Conservation (phyloP, 2,888 invertebrate species). For the Agriopis marginaria region DNA sequence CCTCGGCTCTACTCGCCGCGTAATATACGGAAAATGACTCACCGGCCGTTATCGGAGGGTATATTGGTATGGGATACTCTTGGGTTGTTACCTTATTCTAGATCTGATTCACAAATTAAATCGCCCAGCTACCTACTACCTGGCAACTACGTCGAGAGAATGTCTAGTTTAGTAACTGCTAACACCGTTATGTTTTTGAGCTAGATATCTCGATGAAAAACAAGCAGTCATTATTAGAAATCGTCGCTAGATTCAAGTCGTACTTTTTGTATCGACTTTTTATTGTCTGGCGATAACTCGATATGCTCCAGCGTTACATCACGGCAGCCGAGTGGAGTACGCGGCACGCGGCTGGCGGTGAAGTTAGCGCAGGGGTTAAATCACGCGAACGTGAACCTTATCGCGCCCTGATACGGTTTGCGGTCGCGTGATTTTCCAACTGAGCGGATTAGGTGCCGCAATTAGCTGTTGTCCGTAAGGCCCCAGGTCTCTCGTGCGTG, state of each 20-base stretch:
- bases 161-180: conserved; percentile 15
- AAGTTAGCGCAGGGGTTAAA: conserved; percentile 37
- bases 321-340: conserved; percentile 27
- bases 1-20: conserved; percentile 33
- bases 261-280: conserved; percentile 29
- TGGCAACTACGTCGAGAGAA: conserved; percentile 29
- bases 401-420: too few relatives aligned
- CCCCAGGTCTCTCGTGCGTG: too few relatives aligned
- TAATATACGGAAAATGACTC: conserved; percentile 50
- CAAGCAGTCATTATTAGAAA: conserved; percentile 20
- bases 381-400: too few relatives aligned
- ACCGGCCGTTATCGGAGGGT: conserved; percentile 27
- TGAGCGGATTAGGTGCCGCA: too few relatives aligned
- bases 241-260: conserved; percentile 5
- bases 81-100: conserved; percentile 33
- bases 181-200: conserved; percentile 34
- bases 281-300: conserved; percentile 28
- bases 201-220: conserved; percentile 29
- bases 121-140: conserved; percentile 15
- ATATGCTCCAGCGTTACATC: conserved; percentile 35
- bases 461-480: too few relatives aligned
- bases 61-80: conserved; percentile 20
- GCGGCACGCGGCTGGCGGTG: conserved; percentile 14
- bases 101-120: conserved; percentile 39
- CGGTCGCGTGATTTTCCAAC: too few relatives aligned